Evolutionary conservation across 2,888 invertebrate species (phyloP).

Genomic region (Oligia strigilis): DNA sequence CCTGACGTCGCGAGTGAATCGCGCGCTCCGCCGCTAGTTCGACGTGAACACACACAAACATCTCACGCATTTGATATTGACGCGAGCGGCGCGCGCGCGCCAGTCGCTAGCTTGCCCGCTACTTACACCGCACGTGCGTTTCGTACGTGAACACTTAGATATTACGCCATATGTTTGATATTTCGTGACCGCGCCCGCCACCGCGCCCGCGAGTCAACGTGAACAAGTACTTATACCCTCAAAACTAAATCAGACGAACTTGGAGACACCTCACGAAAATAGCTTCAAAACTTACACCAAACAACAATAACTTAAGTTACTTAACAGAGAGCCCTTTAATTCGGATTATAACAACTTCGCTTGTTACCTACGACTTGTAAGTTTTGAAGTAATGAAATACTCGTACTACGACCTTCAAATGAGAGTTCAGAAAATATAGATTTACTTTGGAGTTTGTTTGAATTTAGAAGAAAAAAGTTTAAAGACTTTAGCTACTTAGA

Average conservation of each 20-base stretch:
- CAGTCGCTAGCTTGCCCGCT: too few species aligned
- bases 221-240: too few species aligned
- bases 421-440: slow-evolving; percentile 9
- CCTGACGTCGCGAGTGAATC: too few species aligned
- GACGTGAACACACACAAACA: too few species aligned
- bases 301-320: slow-evolving; percentile 30
- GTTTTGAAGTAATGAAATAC: slow-evolving; percentile 49
- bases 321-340: slow-evolving; percentile 39
- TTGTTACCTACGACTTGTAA: slow-evolving; percentile 57
- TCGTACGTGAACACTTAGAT: too few species aligned
- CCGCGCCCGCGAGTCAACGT: too few species aligned
- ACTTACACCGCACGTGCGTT: too few species aligned
- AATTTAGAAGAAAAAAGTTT: slow-evolving; percentile 9
- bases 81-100: too few species aligned
- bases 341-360: slow-evolving; percentile 53
- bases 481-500: slow-evolving; percentile 7
- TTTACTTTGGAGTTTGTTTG: neutral
- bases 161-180: too few species aligned
- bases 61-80: too few species aligned
- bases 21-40: too few species aligned
- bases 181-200: too few species aligned
- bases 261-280: slow-evolving; percentile 4
- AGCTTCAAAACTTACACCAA: slow-evolving; percentile 18
- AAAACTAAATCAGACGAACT: neutral
- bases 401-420: slow-evolving; percentile 5